These are phyloP conservation scores for Ceratina calcarata DNA, from an alignment of 1,140 invertebrate genomes.

Conservation along the genomic window DNA sequence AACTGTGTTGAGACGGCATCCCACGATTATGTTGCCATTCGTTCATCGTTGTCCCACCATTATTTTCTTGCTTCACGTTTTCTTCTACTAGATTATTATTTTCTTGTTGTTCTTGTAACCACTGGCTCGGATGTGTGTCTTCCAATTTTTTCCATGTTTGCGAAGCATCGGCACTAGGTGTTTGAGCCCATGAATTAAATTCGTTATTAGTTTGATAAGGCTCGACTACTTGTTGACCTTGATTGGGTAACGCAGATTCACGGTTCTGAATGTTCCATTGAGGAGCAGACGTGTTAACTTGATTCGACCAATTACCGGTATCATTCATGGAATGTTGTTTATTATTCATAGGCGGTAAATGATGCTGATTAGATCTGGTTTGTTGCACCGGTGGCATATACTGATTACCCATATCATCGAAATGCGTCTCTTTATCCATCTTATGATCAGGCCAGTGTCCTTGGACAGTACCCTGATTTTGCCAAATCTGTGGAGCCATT, in stretches of 20 bases:
- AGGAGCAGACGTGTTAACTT: constrained; percentile 1
- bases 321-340: constrained; percentile 56
- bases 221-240: constrained; percentile 28
- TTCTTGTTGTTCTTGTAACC: constrained; percentile 48
- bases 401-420: constrained; percentile 51
- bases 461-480: constrained; percentile 61
- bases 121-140: constrained; percentile 49
- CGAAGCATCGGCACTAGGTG: constrained; percentile 28
- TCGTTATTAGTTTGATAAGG: constrained; percentile 35
- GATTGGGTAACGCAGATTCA: constrained; percentile 16
- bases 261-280: constrained; percentile 51
- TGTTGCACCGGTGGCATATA: constrained; percentile 29
- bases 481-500: constrained; percentile 60
- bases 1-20: constrained; percentile 55
- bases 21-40: constrained; percentile 68
- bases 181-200: constrained; percentile 56
- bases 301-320: constrained; percentile 8
- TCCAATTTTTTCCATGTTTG: constrained; percentile 61
- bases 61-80: constrained; percentile 52
- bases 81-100: constrained; percentile 47
- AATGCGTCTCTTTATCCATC: constrained; percentile 50
- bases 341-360: constrained; percentile 17
- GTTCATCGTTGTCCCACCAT: constrained; percentile 20
- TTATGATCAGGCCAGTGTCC: constrained; percentile 68
- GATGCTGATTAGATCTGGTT: constrained; percentile 17